Percentiles rank a stretch among this genome's conserved stretches.
Evolutionary conservation across 2,797 vertebrate genomes (phyloP).

Genomic region (Acrocephalus scirpaceus): DNA sequence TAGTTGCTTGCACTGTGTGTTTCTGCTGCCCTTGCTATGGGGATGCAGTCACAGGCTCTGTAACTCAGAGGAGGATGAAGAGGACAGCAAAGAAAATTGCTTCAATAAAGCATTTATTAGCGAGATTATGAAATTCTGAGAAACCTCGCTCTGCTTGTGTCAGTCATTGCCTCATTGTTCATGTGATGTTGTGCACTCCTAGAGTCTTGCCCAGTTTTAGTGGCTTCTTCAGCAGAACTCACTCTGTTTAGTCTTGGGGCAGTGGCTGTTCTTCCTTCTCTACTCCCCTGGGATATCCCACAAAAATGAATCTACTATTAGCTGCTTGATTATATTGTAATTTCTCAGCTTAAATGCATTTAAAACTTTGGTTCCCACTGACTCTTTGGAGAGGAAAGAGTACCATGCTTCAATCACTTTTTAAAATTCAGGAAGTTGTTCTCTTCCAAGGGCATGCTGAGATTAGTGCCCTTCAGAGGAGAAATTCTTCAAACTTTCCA

Average conservation of each 20-base stretch:
- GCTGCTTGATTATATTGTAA: not conserved
- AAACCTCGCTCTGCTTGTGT: not conserved
- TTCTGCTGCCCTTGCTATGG: not conserved
- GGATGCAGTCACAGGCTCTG: not conserved
- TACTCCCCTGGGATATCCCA: not conserved
- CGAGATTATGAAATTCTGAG: not conserved
- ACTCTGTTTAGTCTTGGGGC: not conserved
- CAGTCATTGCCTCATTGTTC: not conserved
- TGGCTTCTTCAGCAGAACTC: not conserved
- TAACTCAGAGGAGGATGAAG: not conserved
- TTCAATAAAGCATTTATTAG: not conserved
- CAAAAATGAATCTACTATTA: not conserved
- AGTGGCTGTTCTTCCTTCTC: not conserved
- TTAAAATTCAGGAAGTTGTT: not conserved
- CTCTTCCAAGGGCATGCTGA: not conserved
- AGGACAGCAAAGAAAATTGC: not conserved
- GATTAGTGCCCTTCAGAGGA: constrained; percentile 3
- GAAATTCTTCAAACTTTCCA: constrained; percentile 32
- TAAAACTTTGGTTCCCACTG: not conserved
- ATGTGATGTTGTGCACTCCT: not conserved
- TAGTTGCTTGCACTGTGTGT: not conserved
- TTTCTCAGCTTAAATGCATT: not conserved
- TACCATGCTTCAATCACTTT: not conserved
- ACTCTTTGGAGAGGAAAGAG: not conserved
- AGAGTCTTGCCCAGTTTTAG: not conserved